Conservation (phyloP, 2,113 vertebrate genomes). For the Globicephala melas region DNA sequence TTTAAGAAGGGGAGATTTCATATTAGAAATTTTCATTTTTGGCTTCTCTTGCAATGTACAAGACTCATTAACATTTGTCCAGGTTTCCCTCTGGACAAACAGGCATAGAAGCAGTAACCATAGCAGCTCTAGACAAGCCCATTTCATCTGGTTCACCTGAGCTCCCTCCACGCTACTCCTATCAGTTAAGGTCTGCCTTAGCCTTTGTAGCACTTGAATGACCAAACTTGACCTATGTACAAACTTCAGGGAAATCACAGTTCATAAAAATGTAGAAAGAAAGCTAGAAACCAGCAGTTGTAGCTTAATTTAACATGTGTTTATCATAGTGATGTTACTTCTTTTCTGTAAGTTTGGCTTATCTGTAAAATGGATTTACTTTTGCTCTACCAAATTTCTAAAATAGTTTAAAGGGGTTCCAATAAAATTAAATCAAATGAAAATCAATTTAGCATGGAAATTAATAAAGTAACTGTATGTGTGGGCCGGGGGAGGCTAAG, state of each 20-base stretch:
- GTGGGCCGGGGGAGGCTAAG: background rate
- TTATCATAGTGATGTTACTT: background rate
- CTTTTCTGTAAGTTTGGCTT: background rate
- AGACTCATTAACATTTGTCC: background rate
- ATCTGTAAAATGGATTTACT: background rate
- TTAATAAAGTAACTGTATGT: background rate
- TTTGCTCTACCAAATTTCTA: background rate
- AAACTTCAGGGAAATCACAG: background rate
- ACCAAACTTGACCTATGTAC: background rate
- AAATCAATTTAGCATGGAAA: background rate
- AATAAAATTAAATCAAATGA: background rate
- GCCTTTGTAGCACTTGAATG: background rate
- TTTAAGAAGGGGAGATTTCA: background rate
- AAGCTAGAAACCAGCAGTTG: background rate
- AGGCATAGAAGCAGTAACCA: fast-evolving
- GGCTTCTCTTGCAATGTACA: background rate
- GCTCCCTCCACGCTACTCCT: fast-evolving
- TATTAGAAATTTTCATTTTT: background rate
- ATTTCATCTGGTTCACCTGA: fast-evolving
- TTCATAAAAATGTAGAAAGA: background rate
- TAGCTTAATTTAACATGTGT: background rate
- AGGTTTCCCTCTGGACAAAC: background rate
- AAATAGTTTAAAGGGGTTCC: background rate
- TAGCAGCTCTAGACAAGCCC: background rate
- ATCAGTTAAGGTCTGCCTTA: background rate